Evolutionary conservation across 2,113 vertebrate genomes (phyloP).

Genomic region (Zosterops pallidus): DNA sequence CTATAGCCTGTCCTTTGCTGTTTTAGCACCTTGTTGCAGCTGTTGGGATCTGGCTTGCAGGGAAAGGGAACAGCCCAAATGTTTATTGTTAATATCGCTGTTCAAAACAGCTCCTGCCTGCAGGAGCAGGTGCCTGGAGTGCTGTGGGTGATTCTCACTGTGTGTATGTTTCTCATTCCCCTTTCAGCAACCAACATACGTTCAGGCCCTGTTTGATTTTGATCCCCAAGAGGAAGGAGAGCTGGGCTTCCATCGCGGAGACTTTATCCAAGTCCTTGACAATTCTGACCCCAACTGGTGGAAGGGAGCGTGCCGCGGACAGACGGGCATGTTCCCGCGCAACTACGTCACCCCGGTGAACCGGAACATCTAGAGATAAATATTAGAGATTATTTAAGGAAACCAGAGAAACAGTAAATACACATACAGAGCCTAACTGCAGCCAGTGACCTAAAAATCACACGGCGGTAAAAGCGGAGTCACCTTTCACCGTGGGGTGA

Average conservation of each 20-base stretch:
- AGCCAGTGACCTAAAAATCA: conserved; percentile 71
- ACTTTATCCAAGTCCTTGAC: conserved; percentile 99
- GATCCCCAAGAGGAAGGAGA: conserved; percentile 98
- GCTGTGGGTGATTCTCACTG: not conserved
- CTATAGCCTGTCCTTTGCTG: not conserved
- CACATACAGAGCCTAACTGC: conserved; percentile 70
- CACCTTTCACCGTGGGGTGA: conserved; percentile 65
- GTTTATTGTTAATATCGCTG: not conserved
- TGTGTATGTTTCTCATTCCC: not conserved
- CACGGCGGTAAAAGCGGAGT: conserved; percentile 62
- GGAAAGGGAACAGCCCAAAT: not conserved
- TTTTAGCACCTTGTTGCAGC: not conserved
- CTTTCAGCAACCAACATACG: conserved; percentile 87
- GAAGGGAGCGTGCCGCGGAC: conserved; percentile 96
- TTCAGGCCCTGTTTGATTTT: conserved; percentile 98
- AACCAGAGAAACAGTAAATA: conserved; percentile 69
- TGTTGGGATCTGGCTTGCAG: not conserved
- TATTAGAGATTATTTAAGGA: conserved; percentile 77
- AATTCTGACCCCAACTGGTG: conserved; percentile 99
- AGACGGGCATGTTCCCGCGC: conserved; percentile 99
- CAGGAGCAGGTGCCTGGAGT: not conserved
- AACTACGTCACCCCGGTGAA: conserved; percentile 98
- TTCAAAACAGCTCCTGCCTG: not conserved
- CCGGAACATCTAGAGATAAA: conserved; percentile 90
- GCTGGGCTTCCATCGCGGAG: conserved; percentile 95